A percentile compares a stretch with the other conserved stretches of the same genome.
phyloP scores from a whole-genome alignment of 1,140 invertebrate species.

The Drosophila simulans region DNA sequence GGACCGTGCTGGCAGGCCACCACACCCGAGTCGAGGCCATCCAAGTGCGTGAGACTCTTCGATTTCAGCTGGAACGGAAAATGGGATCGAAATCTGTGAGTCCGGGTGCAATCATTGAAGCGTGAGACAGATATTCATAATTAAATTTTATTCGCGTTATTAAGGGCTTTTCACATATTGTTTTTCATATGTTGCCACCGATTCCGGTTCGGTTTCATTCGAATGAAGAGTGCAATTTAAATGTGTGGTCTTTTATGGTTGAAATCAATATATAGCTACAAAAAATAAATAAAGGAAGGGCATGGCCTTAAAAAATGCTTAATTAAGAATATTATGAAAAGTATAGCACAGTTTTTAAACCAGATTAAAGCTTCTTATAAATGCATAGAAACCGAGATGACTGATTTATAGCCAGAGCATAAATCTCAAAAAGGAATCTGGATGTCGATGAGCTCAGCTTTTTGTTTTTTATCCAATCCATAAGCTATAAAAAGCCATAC shows the following conservation, averaged over 20 bases:
- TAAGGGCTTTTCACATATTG: constrained; percentile 27
- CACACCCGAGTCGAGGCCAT: constrained; percentile 74
- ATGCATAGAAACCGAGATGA: neutral
- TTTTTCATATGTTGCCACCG: constrained; percentile 25
- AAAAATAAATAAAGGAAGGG: neutral
- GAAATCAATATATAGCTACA: neutral
- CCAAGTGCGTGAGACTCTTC: constrained; percentile 84
- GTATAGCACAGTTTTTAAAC: neutral
- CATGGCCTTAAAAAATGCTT: neutral
- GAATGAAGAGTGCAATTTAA: constrained; percentile 43
- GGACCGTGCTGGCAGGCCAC: constrained; percentile 70
- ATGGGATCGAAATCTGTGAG: constrained; percentile 40
- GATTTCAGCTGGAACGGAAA: constrained; percentile 81
- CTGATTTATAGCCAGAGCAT: constrained; percentile 8
- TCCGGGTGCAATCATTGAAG: constrained; percentile 42
- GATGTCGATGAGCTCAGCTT: neutral
- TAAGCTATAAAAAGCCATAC: constrained; percentile 19
- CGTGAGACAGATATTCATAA: constrained; percentile 52
- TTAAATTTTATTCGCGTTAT: constrained; percentile 54
- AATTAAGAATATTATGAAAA: neutral
- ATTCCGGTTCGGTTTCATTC: neutral
- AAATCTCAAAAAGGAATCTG: neutral
- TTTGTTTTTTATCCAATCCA: neutral
- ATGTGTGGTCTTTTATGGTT: constrained; percentile 1
- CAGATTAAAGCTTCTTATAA: neutral